phyloP scores from a whole-genome alignment of 2,797 vertebrate species.

The Tragelaphus oryx region DNA sequence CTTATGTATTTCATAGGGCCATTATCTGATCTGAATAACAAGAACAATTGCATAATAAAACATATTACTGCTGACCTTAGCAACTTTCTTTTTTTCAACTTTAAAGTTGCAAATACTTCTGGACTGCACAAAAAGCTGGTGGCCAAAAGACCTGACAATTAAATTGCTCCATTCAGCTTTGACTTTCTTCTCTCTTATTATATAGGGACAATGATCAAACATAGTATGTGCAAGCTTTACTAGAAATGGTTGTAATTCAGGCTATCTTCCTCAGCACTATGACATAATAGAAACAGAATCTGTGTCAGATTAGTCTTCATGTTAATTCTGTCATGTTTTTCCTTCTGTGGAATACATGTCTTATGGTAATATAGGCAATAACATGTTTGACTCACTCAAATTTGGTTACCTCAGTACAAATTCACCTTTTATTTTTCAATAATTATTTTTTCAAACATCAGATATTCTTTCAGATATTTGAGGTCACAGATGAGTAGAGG shows the following conservation, averaged over 20 bases:
- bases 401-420: neutral
- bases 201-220: slow-evolving; percentile 22
- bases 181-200: slow-evolving; percentile 22
- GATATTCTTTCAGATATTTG: neutral
- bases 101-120: slow-evolving; percentile 65
- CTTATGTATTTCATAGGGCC: too few relatives aligned
- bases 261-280: slow-evolving; percentile 27
- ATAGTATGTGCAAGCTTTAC: neutral
- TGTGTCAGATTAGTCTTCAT: slow-evolving; percentile 42
- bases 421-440: neutral
- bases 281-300: slow-evolving; percentile 45
- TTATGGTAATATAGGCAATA: neutral
- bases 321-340: slow-evolving; percentile 6
- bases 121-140: slow-evolving; percentile 41
- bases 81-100: slow-evolving; percentile 78
- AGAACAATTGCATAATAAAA: too few relatives aligned
- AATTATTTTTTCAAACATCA: slow-evolving; percentile 17
- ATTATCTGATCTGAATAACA: too few relatives aligned
- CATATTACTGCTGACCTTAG: slow-evolving; percentile 81
- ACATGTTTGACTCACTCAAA: neutral
- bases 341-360: neutral
- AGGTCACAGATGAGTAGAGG: slow-evolving; percentile 21
- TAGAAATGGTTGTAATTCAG: slow-evolving; percentile 48
- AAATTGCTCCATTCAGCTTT: slow-evolving; percentile 8
- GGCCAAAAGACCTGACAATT: slow-evolving; percentile 8